Conservation (phyloP, 2,797 vertebrate species). For the Alosa sapidissima region DNA sequence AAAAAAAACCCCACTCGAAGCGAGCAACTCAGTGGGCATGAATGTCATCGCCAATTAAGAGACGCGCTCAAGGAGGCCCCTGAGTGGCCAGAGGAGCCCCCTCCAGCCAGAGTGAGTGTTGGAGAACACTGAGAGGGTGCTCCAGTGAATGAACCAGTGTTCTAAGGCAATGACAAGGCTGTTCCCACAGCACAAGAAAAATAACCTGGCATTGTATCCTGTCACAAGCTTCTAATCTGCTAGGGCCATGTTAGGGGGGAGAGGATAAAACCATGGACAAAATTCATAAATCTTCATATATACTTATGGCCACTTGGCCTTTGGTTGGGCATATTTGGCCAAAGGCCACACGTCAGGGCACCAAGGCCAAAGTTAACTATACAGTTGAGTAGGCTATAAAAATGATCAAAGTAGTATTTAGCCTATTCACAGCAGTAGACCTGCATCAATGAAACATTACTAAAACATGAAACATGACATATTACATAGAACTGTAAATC, state of each 20-base stretch:
- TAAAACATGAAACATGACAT: no score
- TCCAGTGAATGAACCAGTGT: conserved; percentile 41
- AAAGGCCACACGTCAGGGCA: no score
- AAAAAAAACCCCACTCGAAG: not conserved
- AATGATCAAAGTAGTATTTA: no score
- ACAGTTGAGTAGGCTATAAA: no score
- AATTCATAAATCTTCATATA: conserved; percentile 19
- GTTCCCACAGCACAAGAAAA: conserved; percentile 28
- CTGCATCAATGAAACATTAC: no score
- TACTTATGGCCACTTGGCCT: no score
- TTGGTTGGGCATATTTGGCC: no score
- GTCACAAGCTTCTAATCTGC: conserved; percentile 23
- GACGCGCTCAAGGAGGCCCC: conserved; percentile 24
- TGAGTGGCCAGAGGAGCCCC: conserved; percentile 33
- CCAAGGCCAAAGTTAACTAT: no score
- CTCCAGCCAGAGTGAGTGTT: conserved; percentile 17
- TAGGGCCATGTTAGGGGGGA: not conserved
- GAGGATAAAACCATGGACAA: conserved; percentile 9
- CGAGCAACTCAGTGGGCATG: conserved; percentile 24
- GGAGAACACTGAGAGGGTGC: conserved; percentile 23
- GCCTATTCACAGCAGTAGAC: no score
- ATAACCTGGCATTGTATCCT: conserved; percentile 9
- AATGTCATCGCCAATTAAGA: conserved; percentile 40
- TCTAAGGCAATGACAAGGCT: conserved; percentile 8
- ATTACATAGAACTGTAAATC: no score